Evolutionary conservation across 1,140 invertebrate genomes (phyloP), one percentile per base, ranked within the genome.

Genomic region (Capitella teleta): DNA sequence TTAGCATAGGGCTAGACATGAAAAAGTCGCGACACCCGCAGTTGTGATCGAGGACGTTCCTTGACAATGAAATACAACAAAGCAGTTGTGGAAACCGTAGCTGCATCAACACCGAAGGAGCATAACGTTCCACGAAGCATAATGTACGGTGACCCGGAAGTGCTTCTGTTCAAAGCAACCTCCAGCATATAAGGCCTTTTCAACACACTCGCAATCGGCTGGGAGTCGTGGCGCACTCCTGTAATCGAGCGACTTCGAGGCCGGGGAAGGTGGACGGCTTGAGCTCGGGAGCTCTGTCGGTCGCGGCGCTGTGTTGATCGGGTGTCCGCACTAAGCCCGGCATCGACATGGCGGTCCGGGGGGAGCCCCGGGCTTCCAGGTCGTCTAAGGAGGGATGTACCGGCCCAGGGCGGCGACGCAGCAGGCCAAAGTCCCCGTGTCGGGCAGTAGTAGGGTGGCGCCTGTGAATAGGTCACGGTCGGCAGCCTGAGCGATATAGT

Each of bases 371-470:
- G 78, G 75, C 74, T 56, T 63, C 84, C 87, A 91, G 87, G 87
- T 90, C 84, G 77, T 60, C 69, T 79, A 77, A 92, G 80, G 87
- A 91, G 86, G 81, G 84, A 84, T 82, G 87, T 76, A 92, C 79
- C 82, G 87, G 87, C 86, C 85, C 86, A 92, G 87, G 83, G 83
- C 84, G 85, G 87, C 84, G 87, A 91, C 83, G 80, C 81, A 89
- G 85, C 86, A 90, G 85, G 85, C 85, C 87, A 89, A 87, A 91
- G 86, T 84, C 82, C 81, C 85, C 86, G 85, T 86, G 86, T 84
- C 77, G 82, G 77, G 84, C 86, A 89, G 87, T 90, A 91, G 87
- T 87, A 86, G 87, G 87, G 90, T 87, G 82, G 88, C 87, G 84
- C 80, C 85, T 79, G 85, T 86, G 88, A 92, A 87, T 87, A 82